phyloP scores from a whole-genome alignment of 2,888 invertebrate genomes.

The Chrysina gloriosa region DNA sequence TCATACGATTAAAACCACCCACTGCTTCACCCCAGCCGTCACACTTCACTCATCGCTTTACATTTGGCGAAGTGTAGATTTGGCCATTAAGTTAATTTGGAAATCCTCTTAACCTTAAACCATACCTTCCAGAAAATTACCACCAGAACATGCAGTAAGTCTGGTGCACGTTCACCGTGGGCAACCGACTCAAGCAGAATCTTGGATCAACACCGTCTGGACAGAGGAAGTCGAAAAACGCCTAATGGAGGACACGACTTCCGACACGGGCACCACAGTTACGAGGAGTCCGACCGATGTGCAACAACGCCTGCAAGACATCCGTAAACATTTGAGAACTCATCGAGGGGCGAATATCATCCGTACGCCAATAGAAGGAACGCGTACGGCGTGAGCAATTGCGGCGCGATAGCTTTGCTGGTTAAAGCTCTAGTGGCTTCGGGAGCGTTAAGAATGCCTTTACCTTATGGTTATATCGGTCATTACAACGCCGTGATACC shows the following conservation, averaged over 20 bases:
- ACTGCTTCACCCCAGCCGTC: no score
- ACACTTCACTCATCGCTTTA: no score
- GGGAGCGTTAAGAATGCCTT: background rate
- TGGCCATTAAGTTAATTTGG: no score
- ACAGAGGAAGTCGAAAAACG: background rate
- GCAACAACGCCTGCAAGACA: background rate
- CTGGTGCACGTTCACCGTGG: background rate
- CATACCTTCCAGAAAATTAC: background rate
- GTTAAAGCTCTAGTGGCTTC: background rate
- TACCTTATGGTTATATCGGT: background rate
- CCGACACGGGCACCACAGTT: no score
- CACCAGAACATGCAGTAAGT: background rate
- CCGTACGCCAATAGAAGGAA: slow-evolving; percentile 7
- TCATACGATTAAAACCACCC: no score
- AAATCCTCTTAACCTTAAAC: no score
- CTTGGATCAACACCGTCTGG: background rate
- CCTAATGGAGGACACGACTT: background rate
- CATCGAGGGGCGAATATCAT: background rate
- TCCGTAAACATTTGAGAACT: background rate
- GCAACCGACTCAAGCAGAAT: background rate
- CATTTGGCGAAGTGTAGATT: no score
- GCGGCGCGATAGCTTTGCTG: background rate
- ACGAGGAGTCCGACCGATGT: background rate
- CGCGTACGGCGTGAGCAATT: background rate
- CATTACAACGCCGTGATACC: background rate